Conservation (phyloP, 64 coral and sea anemone genomes). For the Platygyra sinensis region DNA sequence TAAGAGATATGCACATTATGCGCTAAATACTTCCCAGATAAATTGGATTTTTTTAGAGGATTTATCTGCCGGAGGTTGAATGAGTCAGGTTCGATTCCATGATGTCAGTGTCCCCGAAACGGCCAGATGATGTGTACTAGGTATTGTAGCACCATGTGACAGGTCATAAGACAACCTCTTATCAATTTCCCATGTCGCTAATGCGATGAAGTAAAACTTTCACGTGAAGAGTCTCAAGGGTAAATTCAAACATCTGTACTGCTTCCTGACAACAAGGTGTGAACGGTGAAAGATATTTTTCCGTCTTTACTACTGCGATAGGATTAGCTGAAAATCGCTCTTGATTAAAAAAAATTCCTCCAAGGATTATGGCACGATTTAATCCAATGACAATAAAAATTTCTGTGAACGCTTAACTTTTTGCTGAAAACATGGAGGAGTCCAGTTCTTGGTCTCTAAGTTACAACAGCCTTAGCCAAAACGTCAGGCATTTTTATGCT, state of each 20-base stretch:
- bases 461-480: not conserved
- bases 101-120: not conserved
- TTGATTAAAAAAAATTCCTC: not conserved
- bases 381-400: not conserved
- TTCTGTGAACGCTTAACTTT: conserved; percentile 3
- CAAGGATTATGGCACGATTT: not conserved
- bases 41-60: not conserved
- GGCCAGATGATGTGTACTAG: too few relatives aligned
- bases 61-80: not conserved
- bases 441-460: not conserved
- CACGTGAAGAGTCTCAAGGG: too few relatives aligned
- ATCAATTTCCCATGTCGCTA: too few relatives aligned
- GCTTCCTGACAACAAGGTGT: too few relatives aligned
- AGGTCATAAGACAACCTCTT: too few relatives aligned
- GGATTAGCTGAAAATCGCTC: conserved; percentile 4
- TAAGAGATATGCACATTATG: not conserved
- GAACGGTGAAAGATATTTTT: too few relatives aligned
- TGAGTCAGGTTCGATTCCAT: not conserved
- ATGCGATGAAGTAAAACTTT: too few relatives aligned
- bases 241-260: too few relatives aligned
- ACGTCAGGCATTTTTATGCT: not conserved
- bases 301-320: not conserved
- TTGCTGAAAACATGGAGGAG: not conserved
- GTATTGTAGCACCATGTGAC: too few relatives aligned
- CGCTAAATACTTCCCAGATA: not conserved